A percentile compares a stretch with the other conserved stretches of the same genome.
These are phyloP conservation scores for Melanostoma scalare DNA, from an alignment of 2,888 invertebrate genomes.

Conservation along the genomic window DNA sequence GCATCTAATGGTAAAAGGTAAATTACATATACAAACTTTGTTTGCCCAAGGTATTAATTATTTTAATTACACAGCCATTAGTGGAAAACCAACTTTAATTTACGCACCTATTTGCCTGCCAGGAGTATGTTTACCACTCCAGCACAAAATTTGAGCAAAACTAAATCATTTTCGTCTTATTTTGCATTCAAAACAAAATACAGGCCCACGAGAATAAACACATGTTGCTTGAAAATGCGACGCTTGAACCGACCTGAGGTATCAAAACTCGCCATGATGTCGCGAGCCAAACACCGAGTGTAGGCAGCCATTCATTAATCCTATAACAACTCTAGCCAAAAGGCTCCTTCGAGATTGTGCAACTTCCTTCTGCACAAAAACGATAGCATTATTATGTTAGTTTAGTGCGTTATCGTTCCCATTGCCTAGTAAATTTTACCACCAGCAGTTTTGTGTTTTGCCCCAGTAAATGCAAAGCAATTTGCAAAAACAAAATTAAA, in stretches of 20 bases:
- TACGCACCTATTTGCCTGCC: conserved; percentile 15
- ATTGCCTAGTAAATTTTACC: conserved; percentile 12
- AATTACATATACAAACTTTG: background rate
- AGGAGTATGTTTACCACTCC: background rate
- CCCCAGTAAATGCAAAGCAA: conserved; percentile 9
- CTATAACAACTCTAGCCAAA: conserved; percentile 1
- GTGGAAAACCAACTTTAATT: conserved; percentile 1
- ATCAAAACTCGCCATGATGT: conserved; percentile 3
- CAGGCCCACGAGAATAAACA: conserved; percentile 4
- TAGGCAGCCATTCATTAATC: conserved; percentile 14
- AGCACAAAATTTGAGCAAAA: conserved; percentile 4
- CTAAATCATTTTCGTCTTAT: conserved; percentile 15
- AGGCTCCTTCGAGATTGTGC: conserved; percentile 2
- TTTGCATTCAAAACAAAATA: background rate
- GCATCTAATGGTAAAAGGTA: no score
- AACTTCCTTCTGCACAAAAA: conserved; percentile 19
- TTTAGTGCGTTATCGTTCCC: conserved; percentile 13
- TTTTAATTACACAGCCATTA: conserved; percentile 11
- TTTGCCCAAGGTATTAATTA: background rate
- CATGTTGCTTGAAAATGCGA: background rate
- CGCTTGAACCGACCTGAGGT: background rate
- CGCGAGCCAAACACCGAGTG: background rate
- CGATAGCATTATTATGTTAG: background rate
- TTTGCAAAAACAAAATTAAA: conserved; percentile 11
- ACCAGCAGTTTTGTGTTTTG: conserved; percentile 1